Evolutionary conservation across 2,888 invertebrate genomes (phyloP).

Genomic region (Cryptus viduatorius): DNA sequence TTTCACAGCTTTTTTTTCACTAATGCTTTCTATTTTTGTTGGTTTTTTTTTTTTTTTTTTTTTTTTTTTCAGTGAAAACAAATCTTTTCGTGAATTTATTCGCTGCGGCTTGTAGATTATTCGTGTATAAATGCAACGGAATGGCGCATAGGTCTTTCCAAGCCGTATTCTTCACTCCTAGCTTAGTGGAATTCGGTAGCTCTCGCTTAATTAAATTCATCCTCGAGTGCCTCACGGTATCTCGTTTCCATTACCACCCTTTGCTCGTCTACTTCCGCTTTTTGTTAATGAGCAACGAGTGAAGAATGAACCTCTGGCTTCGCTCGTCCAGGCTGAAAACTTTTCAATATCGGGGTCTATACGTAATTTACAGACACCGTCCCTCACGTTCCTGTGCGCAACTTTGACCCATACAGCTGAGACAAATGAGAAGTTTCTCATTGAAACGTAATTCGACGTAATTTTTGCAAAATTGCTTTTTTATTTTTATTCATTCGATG

Average conservation of each 20-base stretch:
- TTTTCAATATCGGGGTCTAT: conserved; percentile 10
- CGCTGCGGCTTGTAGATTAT: neutral
- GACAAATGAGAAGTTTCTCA: neutral
- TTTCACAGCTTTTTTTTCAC: neutral
- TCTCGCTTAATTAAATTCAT: conserved; percentile 47
- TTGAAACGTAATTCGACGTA: too few species aligned
- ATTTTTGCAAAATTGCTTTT: too few species aligned
- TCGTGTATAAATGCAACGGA: neutral
- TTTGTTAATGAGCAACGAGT: conserved; percentile 28
- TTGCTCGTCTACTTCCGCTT: neutral
- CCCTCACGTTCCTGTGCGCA: neutral
- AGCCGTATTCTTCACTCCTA: neutral
- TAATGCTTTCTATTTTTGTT: neutral
- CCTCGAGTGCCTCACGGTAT: conserved; percentile 22
- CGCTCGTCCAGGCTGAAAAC: neutral
- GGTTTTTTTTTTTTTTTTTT: neutral
- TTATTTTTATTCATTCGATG: too few species aligned
- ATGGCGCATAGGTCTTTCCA: neutral
- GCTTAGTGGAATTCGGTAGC: conserved; percentile 33
- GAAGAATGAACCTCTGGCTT: conserved; percentile 25
- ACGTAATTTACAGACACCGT: neutral
- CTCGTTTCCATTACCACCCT: conserved; percentile 12
- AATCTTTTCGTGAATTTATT: neutral
- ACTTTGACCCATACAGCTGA: neutral
- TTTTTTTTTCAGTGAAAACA: neutral